Conservation (phyloP, 2,113 vertebrate species). For the Salvelinus sp. region DNA sequence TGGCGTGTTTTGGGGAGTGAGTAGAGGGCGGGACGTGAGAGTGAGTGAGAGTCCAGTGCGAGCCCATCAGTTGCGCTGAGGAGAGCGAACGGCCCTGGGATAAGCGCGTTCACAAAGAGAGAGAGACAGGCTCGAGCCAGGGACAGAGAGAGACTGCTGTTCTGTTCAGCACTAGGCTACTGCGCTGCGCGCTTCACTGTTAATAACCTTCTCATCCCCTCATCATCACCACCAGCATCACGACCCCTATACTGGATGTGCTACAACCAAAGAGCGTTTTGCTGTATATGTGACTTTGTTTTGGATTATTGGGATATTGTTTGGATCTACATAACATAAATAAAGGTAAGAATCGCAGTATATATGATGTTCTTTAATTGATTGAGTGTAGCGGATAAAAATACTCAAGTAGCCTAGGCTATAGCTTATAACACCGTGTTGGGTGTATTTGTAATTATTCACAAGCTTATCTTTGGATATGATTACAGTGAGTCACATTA, state of each 20-base stretch:
- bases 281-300: slow-evolving; percentile 7
- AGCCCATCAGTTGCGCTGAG: slow-evolving; percentile 66
- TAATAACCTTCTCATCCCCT: slow-evolving; percentile 50
- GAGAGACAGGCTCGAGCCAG: slow-evolving; percentile 4
- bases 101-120: slow-evolving; percentile 57
- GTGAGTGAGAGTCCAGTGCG: slow-evolving; percentile 54
- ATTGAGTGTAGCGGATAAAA: neutral
- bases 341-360: slow-evolving; percentile 13
- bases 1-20: slow-evolving; percentile 29
- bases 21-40: slow-evolving; percentile 64
- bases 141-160: slow-evolving; percentile 27
- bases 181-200: slow-evolving; percentile 39
- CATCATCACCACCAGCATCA: slow-evolving; percentile 40
- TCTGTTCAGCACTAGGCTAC: slow-evolving; percentile 28
- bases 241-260: neutral
- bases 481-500: neutral
- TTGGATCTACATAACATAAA: slow-evolving; percentile 1
- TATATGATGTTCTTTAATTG: neutral
- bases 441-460: too few relatives aligned
- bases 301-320: slow-evolving; percentile 18
- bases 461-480: neutral
- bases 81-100: slow-evolving; percentile 52
- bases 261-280: neutral
- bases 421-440: neutral
- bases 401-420: neutral